Conservation (phyloP, 2,113 vertebrate genomes). For the Pangasianodon gigas region DNA sequence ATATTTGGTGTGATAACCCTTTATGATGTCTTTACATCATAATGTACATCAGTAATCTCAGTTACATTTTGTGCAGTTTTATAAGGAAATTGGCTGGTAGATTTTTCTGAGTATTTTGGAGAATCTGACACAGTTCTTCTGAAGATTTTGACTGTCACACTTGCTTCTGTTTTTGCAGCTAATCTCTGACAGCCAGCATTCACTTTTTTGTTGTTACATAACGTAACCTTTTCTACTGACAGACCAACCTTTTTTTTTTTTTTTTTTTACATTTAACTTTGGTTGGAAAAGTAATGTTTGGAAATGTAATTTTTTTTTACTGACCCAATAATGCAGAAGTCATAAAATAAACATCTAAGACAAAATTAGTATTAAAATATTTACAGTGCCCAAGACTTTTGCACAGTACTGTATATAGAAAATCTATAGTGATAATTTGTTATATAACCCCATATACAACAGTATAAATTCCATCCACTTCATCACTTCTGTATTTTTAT, state of each 20-base stretch:
- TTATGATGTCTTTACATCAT: too few relatives aligned
- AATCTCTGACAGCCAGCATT: background rate
- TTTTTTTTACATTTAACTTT: background rate
- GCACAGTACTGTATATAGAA: conserved; percentile 9
- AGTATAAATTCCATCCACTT: background rate
- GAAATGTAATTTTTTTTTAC: background rate
- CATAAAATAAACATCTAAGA: background rate
- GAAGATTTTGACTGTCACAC: background rate
- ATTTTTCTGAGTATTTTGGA: background rate
- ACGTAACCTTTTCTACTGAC: background rate
- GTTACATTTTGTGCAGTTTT: background rate
- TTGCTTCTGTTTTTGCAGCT: background rate
- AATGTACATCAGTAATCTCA: background rate
- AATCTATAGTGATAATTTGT: background rate
- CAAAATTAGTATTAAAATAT: background rate
- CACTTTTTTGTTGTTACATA: background rate
- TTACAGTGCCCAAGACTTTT: background rate
- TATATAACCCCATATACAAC: background rate
- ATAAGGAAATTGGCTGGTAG: background rate
- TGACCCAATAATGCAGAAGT: background rate
- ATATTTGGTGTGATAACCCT: too few relatives aligned
- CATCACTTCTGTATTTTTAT: background rate
- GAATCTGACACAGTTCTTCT: background rate
- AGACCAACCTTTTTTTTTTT: background rate
- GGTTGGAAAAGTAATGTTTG: background rate